Conservation (phyloP, 2,888 invertebrate genomes). For the Calliphora vomitoria region DNA sequence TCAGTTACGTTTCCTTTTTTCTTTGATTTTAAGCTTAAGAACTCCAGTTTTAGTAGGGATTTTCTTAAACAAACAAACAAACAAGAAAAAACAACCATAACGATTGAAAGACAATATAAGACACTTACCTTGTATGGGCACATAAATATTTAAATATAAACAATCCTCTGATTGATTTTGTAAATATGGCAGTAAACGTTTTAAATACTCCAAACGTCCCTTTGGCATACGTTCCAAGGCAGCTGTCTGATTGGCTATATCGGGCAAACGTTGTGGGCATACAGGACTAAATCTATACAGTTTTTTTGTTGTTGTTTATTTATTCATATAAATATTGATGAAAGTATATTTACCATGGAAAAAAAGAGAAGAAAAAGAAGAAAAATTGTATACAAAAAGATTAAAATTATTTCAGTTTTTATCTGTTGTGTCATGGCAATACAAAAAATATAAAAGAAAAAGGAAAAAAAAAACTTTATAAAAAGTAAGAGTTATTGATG, state of each 20-base stretch:
- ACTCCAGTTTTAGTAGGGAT: not conserved
- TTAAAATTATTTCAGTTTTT: constrained; percentile 19
- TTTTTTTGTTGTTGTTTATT: not conserved
- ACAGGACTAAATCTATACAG: constrained; percentile 90
- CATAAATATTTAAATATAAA: constrained; percentile 97
- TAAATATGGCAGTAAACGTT: constrained; percentile 93
- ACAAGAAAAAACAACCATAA: constrained; percentile 12
- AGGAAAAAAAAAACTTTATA: not conserved
- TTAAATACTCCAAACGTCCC: constrained; percentile 94
- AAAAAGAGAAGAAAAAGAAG: constrained; percentile 49
- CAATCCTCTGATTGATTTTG: constrained; percentile 98
- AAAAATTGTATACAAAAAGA: constrained; percentile 67
- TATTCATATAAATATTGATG: not conserved
- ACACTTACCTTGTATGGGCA: constrained; percentile 95
- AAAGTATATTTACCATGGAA: constrained; percentile 5
- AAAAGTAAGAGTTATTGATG: constrained; percentile 52
- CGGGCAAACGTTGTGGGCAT: constrained; percentile 95
- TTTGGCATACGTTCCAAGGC: constrained; percentile 94
- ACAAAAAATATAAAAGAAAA: not conserved
- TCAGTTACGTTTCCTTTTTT: not conserved
- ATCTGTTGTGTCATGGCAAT: constrained; percentile 7
- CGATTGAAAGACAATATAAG: constrained; percentile 2
- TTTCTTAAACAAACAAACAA: constrained; percentile 33
- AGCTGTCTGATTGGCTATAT: constrained; percentile 93
- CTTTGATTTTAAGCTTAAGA: not conserved